These are phyloP conservation scores for Bombus haemorrhoidalis DNA, from an alignment of 1,140 invertebrate genomes.

Conservation along the genomic window DNA sequence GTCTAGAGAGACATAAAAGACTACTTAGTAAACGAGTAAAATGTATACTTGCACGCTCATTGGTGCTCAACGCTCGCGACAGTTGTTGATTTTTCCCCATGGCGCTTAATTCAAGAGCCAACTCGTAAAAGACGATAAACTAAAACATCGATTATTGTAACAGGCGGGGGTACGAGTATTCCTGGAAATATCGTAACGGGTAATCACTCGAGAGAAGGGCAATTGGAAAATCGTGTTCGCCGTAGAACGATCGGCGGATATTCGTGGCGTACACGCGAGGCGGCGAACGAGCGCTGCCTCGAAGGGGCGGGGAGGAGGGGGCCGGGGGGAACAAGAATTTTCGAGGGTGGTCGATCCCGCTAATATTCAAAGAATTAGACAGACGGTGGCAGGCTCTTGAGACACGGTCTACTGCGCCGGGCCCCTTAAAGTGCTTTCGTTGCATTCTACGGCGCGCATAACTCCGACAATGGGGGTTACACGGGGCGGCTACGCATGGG, in stretches of 20 bases:
- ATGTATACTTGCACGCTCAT: no score
- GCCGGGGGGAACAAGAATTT: conserved; percentile 55
- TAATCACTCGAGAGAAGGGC: not conserved
- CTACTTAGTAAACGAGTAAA: not conserved
- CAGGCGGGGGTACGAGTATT: not conserved
- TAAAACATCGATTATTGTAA: not conserved
- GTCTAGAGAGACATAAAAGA: not conserved
- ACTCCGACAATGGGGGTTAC: conserved; percentile 63
- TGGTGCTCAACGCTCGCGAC: not conserved
- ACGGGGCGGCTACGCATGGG: conserved; percentile 28
- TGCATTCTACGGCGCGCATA: conserved; percentile 62
- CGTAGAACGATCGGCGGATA: conserved; percentile 42
- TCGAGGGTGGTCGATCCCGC: conserved; percentile 63
- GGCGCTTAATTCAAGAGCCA: not conserved
- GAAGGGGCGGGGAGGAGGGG: no score
- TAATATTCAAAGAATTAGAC: conserved; percentile 72
- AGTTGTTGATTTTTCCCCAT: not conserved
- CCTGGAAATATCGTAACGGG: conserved; percentile 2
- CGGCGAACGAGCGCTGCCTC: conserved; percentile 8
- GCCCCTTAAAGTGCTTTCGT: conserved; percentile 72
- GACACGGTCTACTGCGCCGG: conserved; percentile 64
- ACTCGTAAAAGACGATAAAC: not conserved
- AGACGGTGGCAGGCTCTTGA: conserved; percentile 66
- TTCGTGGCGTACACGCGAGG: conserved; percentile 33
- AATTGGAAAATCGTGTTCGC: conserved; percentile 9